phyloP scores from a whole-genome alignment of 37 sponge, comb jelly and placozoan species.

The Halichondria panicea region DNA sequence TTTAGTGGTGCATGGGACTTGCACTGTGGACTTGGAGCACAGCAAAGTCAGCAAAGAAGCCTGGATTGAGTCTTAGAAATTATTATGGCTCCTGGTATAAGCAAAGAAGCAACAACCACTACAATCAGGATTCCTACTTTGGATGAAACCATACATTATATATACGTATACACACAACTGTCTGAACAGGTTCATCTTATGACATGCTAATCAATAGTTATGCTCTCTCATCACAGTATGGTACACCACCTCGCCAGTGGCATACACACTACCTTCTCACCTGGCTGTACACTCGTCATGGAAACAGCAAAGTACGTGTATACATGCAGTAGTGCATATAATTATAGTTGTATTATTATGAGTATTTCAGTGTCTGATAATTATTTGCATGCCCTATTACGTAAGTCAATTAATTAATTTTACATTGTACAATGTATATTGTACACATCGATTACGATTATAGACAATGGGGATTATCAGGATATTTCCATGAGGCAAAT shows the following conservation, averaged over 20 bases:
- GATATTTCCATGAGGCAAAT: too few relatives aligned
- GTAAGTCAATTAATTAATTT: neutral
- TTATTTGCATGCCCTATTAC: neutral
- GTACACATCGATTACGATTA: neutral
- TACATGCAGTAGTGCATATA: neutral
- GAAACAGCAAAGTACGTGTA: constrained; percentile 71
- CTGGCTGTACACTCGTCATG: constrained; percentile 27
- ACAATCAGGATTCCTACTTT: constrained; percentile 35
- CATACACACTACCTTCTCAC: constrained; percentile 20
- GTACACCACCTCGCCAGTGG: constrained; percentile 68
- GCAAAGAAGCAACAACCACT: too few relatives aligned
- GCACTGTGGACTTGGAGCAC: too few relatives aligned
- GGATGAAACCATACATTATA: constrained; percentile 30
- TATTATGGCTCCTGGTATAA: too few relatives aligned
- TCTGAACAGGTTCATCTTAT: neutral
- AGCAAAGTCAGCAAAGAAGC: too few relatives aligned
- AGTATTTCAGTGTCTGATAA: too few relatives aligned
- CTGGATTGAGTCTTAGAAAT: too few relatives aligned
- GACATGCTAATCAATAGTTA: neutral
- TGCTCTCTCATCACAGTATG: constrained; percentile 56
- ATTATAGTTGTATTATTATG: too few relatives aligned
- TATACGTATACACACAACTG: constrained; percentile 38
- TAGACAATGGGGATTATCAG: too few relatives aligned
- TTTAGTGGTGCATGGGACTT: too few relatives aligned
- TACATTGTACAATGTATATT: neutral